phyloP scores from a whole-genome alignment of 1,140 invertebrate species.

The Lepidostoma basale region DNA sequence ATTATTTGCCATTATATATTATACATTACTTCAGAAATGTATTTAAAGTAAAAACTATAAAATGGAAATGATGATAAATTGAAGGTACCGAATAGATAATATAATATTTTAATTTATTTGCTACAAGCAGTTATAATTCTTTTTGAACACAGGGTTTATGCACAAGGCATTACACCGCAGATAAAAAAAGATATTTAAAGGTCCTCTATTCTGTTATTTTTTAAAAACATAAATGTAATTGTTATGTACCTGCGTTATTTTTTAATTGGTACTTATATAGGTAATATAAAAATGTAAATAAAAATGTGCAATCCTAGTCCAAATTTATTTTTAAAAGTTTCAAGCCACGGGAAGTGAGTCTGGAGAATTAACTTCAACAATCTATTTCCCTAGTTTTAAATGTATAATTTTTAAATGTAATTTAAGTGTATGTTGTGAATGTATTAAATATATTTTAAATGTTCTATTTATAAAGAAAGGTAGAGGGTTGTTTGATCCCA shows the following conservation, averaged over 20 bases:
- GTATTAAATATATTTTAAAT: constrained; percentile 7
- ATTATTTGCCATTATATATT: too few species aligned
- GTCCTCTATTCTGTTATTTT: neutral
- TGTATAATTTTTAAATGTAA: neutral
- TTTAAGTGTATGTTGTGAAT: constrained; percentile 3
- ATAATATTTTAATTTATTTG: too few species aligned
- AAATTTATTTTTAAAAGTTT: constrained; percentile 13
- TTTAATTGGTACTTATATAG: constrained; percentile 24
- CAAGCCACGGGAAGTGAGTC: neutral
- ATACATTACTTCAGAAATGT: too few species aligned
- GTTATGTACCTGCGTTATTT: constrained; percentile 24
- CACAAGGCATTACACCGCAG: constrained; percentile 4
- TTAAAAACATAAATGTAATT: constrained; percentile 22
- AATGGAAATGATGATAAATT: too few species aligned
- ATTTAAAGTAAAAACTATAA: too few species aligned
- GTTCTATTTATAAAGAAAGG: neutral
- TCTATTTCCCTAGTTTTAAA: neutral
- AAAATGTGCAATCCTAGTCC: constrained; percentile 28
- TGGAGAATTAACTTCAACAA: neutral
- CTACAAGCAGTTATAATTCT: too few species aligned
- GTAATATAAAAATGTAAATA: constrained; percentile 20
- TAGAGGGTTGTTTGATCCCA: too few species aligned
- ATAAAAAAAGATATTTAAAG: neutral
- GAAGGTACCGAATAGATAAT: too few species aligned
- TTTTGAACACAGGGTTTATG: constrained; percentile 4